These are phyloP conservation scores for Condylura cristata DNA, from an alignment of 2,113 vertebrate species.

Conservation along the genomic window DNA sequence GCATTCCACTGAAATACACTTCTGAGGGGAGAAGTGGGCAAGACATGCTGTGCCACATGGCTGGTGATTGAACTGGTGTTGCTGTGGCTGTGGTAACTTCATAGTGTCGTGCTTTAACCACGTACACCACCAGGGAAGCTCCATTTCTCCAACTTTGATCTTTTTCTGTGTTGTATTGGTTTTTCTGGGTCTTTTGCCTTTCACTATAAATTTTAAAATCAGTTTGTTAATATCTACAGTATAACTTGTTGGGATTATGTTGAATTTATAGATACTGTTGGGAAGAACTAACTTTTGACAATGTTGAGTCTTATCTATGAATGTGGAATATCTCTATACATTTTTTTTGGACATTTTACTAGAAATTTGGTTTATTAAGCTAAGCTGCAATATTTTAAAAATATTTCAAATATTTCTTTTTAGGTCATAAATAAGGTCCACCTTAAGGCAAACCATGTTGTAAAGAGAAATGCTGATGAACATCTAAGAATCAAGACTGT, in stretches of 20 bases:
- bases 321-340: not conserved
- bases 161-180: not conserved
- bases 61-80: too few species aligned
- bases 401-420: conserved; percentile 10
- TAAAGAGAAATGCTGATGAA: conserved; percentile 91
- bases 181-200: not conserved
- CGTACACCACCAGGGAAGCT: too few species aligned
- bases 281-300: not conserved
- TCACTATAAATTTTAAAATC: not conserved
- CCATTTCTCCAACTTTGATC: not conserved
- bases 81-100: too few species aligned
- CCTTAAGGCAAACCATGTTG: conserved; percentile 89
- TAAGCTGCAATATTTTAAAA: not conserved
- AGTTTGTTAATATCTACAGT: not conserved
- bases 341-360: not conserved
- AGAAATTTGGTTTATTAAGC: conserved; percentile 31
- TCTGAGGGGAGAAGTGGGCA: too few species aligned
- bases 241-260: not conserved
- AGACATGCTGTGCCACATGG: too few species aligned
- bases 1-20: too few species aligned
- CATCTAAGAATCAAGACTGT: conserved; percentile 93
- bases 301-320: not conserved
- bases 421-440: conserved; percentile 93
- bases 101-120: too few species aligned
- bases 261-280: not conserved